These are phyloP conservation scores for Eristalinus aeneus DNA, from an alignment of 2,888 invertebrate genomes.

Conservation along the genomic window DNA sequence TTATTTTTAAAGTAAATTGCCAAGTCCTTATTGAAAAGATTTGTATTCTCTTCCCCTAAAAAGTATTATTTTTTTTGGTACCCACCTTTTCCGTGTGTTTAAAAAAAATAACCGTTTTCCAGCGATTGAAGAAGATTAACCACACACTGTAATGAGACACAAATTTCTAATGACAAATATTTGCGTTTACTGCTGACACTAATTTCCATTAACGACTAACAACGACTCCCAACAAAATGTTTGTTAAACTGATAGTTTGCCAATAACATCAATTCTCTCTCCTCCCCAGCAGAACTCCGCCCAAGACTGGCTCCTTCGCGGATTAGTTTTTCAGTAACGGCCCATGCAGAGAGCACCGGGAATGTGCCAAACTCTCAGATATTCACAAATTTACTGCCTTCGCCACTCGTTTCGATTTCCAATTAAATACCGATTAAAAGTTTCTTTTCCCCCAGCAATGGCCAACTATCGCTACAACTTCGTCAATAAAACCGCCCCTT, in stretches of 20 bases:
- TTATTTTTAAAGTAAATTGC: no score
- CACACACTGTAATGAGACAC: no score
- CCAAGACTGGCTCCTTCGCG: neutral
- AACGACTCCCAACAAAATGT: neutral
- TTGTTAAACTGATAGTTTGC: neutral
- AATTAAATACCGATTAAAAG: neutral
- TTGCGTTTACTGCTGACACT: neutral
- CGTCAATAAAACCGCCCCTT: conserved; percentile 19
- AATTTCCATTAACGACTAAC: neutral
- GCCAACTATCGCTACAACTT: neutral
- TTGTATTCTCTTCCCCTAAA: no score
- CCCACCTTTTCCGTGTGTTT: no score
- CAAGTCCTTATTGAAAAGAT: no score
- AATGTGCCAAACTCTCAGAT: no score
- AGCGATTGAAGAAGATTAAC: no score
- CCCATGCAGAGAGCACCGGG: neutral
- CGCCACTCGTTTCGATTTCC: neutral
- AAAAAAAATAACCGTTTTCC: no score
- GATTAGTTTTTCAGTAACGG: neutral
- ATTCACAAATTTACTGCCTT: neutral
- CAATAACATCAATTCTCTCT: neutral
- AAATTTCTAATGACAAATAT: neutral
- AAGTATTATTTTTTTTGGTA: no score
- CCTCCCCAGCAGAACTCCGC: neutral
- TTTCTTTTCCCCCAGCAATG: neutral